These are phyloP conservation scores for Aphelinus certus DNA, from an alignment of 1,140 invertebrate genomes.

Conservation along the genomic window DNA sequence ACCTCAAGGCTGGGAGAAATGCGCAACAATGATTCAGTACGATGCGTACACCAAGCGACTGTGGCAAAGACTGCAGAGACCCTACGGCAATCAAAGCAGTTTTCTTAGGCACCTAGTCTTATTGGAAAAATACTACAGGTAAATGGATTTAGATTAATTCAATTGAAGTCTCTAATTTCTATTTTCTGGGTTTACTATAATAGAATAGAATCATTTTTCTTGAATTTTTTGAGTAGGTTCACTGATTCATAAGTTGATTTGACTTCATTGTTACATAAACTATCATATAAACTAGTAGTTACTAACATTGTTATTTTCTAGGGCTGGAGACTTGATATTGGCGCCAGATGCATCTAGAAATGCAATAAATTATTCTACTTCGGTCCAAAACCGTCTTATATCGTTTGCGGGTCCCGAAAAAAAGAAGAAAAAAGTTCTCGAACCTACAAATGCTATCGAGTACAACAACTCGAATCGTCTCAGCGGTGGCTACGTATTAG, in stretches of 20 bases:
- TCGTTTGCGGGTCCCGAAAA: constrained; percentile 74
- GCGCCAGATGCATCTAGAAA: constrained; percentile 77
- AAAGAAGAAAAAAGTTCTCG: constrained; percentile 59
- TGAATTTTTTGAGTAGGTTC: no score
- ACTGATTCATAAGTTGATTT: neutral
- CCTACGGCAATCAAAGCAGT: constrained; percentile 85
- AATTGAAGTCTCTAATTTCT: neutral
- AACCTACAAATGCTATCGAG: constrained; percentile 50
- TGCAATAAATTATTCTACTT: constrained; percentile 80
- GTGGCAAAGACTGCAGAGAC: constrained; percentile 83
- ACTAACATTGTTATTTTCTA: constrained; percentile 42
- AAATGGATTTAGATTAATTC: neutral
- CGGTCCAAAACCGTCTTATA: constrained; percentile 79
- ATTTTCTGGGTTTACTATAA: no score
- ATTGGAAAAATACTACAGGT: constrained; percentile 80
- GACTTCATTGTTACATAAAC: neutral
- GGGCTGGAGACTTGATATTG: constrained; percentile 78
- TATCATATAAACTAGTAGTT: neutral
- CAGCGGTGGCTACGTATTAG: constrained; percentile 55
- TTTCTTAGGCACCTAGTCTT: constrained; percentile 83
- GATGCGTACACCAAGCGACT: constrained; percentile 81
- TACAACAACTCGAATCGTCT: constrained; percentile 54
- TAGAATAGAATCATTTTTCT: no score
- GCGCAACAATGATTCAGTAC: constrained; percentile 80
- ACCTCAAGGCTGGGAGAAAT: constrained; percentile 84